Evolutionary conservation across 1,140 invertebrate species (phyloP).

Genomic region (Archivesica marissinica): DNA sequence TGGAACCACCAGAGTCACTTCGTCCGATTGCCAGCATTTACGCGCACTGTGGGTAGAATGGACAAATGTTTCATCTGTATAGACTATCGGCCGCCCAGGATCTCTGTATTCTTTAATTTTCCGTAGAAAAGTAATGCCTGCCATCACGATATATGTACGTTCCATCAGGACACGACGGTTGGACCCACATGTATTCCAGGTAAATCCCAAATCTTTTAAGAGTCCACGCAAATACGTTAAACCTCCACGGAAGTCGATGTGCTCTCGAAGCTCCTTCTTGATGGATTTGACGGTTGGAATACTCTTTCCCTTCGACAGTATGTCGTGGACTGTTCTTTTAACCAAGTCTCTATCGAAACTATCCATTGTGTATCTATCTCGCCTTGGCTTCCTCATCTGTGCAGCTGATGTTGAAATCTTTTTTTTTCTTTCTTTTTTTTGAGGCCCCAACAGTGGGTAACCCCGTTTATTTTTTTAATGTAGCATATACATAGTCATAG

Average conservation of each 20-base stretch:
- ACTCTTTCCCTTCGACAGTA: background rate
- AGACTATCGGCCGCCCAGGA: background rate
- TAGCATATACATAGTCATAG: no score
- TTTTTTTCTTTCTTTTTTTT: no score
- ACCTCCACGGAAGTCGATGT: background rate
- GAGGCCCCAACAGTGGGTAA: no score
- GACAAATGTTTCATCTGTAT: slow-evolving; percentile 10
- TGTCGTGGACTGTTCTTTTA: background rate
- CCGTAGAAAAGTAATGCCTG: background rate
- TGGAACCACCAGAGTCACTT: background rate
- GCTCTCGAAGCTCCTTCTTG: background rate
- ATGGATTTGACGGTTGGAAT: background rate
- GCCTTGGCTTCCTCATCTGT: background rate
- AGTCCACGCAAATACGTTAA: background rate
- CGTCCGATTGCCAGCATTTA: background rate
- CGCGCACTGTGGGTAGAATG: background rate
- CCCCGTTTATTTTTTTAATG: no score
- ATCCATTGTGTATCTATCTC: background rate
- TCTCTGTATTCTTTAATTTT: slow-evolving; percentile 3
- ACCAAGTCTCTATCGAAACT: background rate
- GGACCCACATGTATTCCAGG: background rate
- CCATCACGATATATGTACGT: background rate
- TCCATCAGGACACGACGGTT: slow-evolving; percentile 1
- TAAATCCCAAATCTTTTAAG: background rate
- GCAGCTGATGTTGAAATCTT: no score